Conservation (phyloP, 2,888 invertebrate genomes). For the Drymonia ruficornis region DNA sequence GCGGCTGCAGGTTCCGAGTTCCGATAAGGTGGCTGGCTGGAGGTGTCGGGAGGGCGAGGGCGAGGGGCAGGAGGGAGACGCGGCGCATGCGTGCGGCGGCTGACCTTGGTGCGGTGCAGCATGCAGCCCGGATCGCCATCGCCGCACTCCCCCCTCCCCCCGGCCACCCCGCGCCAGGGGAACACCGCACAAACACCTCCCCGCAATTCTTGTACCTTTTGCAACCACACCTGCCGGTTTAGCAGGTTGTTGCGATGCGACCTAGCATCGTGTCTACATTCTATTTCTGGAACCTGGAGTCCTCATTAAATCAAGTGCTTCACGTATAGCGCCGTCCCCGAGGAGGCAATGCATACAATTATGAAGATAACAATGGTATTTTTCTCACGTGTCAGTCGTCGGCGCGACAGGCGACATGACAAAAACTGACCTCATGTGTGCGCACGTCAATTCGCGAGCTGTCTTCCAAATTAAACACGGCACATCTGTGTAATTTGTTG, state of each 20-base stretch:
- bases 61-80: constrained; percentile 46
- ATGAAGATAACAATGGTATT: constrained; percentile 24
- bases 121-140: constrained; percentile 64
- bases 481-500: constrained; percentile 21
- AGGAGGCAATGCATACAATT: constrained; percentile 13
- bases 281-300: constrained; percentile 67
- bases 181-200: constrained; percentile 57
- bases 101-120: constrained; percentile 83
- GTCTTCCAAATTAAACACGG: constrained; percentile 25
- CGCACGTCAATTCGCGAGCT: constrained; percentile 23
- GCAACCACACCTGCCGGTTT: constrained; percentile 77
- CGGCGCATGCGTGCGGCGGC: constrained; percentile 79
- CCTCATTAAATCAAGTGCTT: constrained; percentile 40
- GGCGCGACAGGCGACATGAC: constrained; percentile 11
- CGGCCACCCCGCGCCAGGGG: constrained; percentile 45
- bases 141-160: constrained; percentile 28
- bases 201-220: constrained; percentile 56
- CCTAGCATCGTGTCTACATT: constrained; percentile 71
- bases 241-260: constrained; percentile 74
- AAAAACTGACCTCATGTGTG: constrained; percentile 26
- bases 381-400: constrained; percentile 17
- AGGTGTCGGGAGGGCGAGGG: constrained; percentile 29
- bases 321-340: constrained; percentile 15
- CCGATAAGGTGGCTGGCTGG: constrained; percentile 36
- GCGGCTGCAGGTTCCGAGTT: constrained; percentile 61